These are phyloP conservation scores for Pseudorhiza aurosa DNA, from an alignment of 30 jellyfish, hydroid and myxozoan species.

Conservation along the genomic window DNA sequence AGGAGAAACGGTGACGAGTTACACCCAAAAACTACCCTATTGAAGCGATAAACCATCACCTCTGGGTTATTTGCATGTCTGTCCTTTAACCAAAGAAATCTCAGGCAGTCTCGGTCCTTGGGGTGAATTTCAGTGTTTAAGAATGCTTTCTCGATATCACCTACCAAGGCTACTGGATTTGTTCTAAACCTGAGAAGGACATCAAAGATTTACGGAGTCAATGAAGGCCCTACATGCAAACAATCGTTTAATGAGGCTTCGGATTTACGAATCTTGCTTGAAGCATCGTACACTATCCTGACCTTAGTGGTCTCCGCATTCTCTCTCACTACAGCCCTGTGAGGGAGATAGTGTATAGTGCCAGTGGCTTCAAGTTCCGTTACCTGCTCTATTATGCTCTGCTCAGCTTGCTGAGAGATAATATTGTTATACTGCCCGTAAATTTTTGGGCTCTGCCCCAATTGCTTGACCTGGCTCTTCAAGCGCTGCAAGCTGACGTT, in stretches of 20 bases:
- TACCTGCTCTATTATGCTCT: conserved; percentile 19
- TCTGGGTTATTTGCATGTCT: not conserved
- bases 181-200: conserved; percentile 22
- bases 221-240: conserved; percentile 53
- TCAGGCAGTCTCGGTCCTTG: conserved; percentile 50
- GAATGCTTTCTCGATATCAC: conserved; percentile 63
- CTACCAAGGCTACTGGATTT: conserved; percentile 27
- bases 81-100: conserved; percentile 52
- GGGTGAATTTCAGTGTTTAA: conserved; percentile 33
- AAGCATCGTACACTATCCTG: conserved; percentile 25
- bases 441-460: not conserved
- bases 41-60: not conserved
- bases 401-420: conserved; percentile 11
- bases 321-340: conserved; percentile 34
- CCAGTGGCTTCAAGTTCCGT: conserved; percentile 6
- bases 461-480: not conserved
- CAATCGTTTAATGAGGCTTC: conserved; percentile 45
- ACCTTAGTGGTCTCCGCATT: conserved; percentile 32
- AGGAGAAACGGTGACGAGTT: conserved; percentile 34
- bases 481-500: not conserved
- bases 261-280: not conserved
- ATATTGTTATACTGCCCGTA: conserved; percentile 1
- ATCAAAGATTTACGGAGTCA: conserved; percentile 34
- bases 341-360: conserved; percentile 26
- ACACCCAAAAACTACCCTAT: conserved; percentile 19